Percentiles rank a stretch among this genome's conserved stretches.
phyloP scores from a whole-genome alignment of 2,113 vertebrate genomes.

The Ammodramus savannarum region DNA sequence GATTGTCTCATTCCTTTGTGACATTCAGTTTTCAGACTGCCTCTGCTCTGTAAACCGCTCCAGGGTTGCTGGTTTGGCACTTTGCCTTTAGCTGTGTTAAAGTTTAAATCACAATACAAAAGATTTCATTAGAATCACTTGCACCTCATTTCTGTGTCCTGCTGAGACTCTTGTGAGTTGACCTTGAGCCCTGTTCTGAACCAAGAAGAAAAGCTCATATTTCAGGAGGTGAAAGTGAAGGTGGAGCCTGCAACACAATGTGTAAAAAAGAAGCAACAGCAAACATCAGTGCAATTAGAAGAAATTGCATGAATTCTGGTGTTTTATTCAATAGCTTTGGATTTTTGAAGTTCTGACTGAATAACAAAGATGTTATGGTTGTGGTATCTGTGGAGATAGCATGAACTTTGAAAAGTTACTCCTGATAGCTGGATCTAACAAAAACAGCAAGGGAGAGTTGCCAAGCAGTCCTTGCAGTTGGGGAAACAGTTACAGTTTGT shows the following conservation, averaged over 20 bases:
- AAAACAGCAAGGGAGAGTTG: neutral
- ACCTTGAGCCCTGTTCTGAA: neutral
- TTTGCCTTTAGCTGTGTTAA: neutral
- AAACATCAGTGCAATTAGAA: neutral
- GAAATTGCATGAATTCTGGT: neutral
- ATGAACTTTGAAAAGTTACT: neutral
- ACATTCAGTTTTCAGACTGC: neutral
- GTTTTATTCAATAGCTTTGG: conserved; percentile 16
- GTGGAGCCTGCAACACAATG: neutral
- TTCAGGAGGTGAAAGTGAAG: neutral
- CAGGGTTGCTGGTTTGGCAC: neutral
- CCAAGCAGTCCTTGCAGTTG: neutral
- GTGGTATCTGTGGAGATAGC: neutral
- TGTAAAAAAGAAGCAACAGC: neutral
- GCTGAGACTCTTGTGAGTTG: neutral
- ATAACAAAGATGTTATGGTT: neutral
- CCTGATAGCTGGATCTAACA: neutral
- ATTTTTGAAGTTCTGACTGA: neutral
- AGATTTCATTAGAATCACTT: neutral
- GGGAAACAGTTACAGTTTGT: neutral
- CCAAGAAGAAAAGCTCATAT: neutral
- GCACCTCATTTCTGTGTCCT: neutral
- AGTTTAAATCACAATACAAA: neutral
- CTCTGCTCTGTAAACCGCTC: neutral
- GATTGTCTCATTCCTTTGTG: neutral